phyloP scores from a whole-genome alignment of 2,888 invertebrate species.

The Drosophila mettleri region DNA sequence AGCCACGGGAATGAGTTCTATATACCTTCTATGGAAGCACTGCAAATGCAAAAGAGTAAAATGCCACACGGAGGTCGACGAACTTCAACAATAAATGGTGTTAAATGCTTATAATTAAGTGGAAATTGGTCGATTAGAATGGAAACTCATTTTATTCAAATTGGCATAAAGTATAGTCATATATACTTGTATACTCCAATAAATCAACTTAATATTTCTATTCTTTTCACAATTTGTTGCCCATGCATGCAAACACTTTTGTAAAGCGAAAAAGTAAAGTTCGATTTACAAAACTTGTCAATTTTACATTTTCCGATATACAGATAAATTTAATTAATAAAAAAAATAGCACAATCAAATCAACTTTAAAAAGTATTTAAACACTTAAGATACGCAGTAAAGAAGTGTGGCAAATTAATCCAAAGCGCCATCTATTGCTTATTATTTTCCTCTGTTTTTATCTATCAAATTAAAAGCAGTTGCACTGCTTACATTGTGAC shows the following conservation, averaged over 20 bases:
- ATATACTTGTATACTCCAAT: no score
- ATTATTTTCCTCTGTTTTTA: not conserved
- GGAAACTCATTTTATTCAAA: not conserved
- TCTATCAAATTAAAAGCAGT: not conserved
- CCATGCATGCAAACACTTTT: no score
- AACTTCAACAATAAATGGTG: conserved; percentile 56
- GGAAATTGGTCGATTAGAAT: conserved; percentile 19
- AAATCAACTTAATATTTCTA: no score
- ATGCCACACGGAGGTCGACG: conserved; percentile 54
- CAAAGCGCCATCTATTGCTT: conserved; percentile 16
- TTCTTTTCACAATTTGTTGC: no score
- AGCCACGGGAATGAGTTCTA: conserved; percentile 32
- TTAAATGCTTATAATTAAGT: conserved; percentile 50
- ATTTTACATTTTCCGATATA: no score
- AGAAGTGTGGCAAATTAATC: no score
- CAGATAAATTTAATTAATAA: no score
- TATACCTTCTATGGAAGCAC: conserved; percentile 61
- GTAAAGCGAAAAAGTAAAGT: no score
- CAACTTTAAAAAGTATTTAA: not conserved
- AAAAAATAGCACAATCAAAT: no score
- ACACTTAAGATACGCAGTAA: not conserved
- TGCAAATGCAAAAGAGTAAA: conserved; percentile 32
- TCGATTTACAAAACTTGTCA: no score
- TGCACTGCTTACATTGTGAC: not conserved
- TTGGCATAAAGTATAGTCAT: not conserved